Evolutionary conservation across 30 jellyfish, hydroid and myxozoan genomes (phyloP).

Genomic region (Phacellophora camtschatica): DNA sequence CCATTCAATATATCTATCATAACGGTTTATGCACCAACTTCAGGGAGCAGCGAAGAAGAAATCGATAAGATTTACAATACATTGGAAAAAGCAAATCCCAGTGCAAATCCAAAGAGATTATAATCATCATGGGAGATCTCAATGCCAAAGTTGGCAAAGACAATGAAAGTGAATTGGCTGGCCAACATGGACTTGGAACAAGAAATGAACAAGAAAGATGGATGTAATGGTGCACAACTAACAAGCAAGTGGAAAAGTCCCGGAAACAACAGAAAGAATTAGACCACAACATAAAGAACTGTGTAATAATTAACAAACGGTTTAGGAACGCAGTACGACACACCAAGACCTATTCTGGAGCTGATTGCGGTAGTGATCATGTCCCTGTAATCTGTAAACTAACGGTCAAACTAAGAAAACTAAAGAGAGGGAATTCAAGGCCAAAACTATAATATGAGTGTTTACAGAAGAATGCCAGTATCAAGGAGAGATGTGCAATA

Average conservation of each 20-base stretch:
- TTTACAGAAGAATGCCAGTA: background rate
- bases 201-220: slow-evolving; percentile 14
- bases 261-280: background rate
- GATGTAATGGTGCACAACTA: slow-evolving; percentile 8
- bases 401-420: slow-evolving; percentile 13
- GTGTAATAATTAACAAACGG: background rate
- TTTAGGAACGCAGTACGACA: background rate
- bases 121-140: slow-evolving; percentile 16
- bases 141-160: slow-evolving; percentile 22
- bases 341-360: slow-evolving; percentile 20
- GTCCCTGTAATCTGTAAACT: slow-evolving; percentile 28
- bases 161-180: background rate
- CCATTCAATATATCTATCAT: background rate
- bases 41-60: background rate
- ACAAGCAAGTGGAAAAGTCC: slow-evolving; percentile 34
- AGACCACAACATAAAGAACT: no score
- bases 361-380: slow-evolving; percentile 58
- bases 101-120: slow-evolving; percentile 13
- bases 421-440: slow-evolving; percentile 9
- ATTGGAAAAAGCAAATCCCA: background rate
- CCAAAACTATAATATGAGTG: background rate
- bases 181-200: slow-evolving; percentile 1
- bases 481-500: background rate
- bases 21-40: slow-evolving; percentile 41
- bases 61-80: background rate